Evolutionary conservation across 2,113 vertebrate species (phyloP), one percentile per base, ranked within the genome.

Genomic region (Sorex fumeus): DNA sequence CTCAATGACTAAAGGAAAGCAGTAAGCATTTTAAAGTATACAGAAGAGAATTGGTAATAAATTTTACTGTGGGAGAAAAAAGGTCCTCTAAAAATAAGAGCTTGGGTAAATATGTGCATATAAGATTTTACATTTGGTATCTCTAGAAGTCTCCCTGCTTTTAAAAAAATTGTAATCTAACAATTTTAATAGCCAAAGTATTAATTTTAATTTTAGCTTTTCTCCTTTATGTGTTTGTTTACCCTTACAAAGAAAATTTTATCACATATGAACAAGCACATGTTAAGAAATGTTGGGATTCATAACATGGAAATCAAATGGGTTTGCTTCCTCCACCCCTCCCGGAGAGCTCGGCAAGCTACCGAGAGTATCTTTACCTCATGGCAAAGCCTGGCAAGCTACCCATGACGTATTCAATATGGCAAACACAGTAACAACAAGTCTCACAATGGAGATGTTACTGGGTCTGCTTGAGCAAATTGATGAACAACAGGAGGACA

Each of bases 71-170:
- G 45, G 66, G 85, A 25, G 93, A 76, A 40, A n/a, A n/a, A n/a
- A n/a, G 28, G 36, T 62, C 4, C 70, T 81, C 62, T 85, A 53
- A 92, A 95, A 96, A 91, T 28, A 5, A 87, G 50, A 91, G 13
- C 32, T 89, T 82, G 79, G n/a, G 43, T 95, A n/a, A n/a, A n/a
- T n/a, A 94, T 82, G 86, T 96, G 70, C 43, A 96, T 96, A 93
- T 74, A 71, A 77, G 95, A 84, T 27, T 76, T 82, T 30, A 11
- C 86, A 81, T 91, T 72, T 77, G 72, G 9, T 77, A 12, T 57
- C 34, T 10, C n/a, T 77, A 16, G 28, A 80, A 88, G 16, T 36
- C 5, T 72, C 32, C 21, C n/a, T n/a, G n/a, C n/a, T n/a, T n/a
- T n/a, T n/a, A n/a, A n/a, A n/a, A n/a, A n/a, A n/a, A n/a, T n/a